Percentiles rank a stretch among this genome's conserved stretches.
Evolutionary conservation across 2,888 invertebrate genomes (phyloP).

Genomic region (Athalia circularis): DNA sequence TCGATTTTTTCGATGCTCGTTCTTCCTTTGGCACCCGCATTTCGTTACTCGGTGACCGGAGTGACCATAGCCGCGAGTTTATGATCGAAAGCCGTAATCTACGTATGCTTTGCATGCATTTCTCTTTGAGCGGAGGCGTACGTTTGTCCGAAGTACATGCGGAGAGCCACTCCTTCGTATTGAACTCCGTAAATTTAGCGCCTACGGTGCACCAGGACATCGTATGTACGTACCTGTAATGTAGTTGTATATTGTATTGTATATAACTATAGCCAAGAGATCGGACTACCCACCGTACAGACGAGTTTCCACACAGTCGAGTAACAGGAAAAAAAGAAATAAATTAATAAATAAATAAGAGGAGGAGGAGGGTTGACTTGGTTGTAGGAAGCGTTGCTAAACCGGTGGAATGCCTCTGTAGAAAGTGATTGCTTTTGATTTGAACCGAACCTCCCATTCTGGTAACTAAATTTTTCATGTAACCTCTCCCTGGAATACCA

Average conservation of each 20-base stretch:
- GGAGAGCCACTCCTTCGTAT: slow-evolving; percentile 40
- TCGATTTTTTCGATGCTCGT: neutral
- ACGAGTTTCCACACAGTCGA: slow-evolving; percentile 38
- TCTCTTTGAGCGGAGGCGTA: slow-evolving; percentile 26
- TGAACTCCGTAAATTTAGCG: slow-evolving; percentile 45
- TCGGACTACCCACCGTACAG: slow-evolving; percentile 34
- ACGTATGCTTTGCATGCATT: neutral
- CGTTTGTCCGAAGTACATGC: slow-evolving; percentile 32
- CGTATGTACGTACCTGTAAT: slow-evolving; percentile 13
- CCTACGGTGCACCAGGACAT: slow-evolving; percentile 35
- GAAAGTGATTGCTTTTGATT: slow-evolving; percentile 59
- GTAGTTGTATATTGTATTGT: too few relatives aligned
- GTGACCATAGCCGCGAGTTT: neutral
- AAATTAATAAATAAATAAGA: slow-evolving; percentile 16
- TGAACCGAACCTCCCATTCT: slow-evolving; percentile 19
- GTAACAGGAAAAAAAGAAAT: slow-evolving; percentile 29
- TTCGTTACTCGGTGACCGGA: neutral
- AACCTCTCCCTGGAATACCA: too few relatives aligned
- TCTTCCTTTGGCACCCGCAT: neutral
- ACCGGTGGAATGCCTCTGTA: slow-evolving; percentile 57
- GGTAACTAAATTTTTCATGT: neutral
- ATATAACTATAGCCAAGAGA: slow-evolving; percentile 15
- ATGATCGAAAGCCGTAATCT: neutral
- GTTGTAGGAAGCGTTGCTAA: slow-evolving; percentile 58
- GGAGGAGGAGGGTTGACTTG: slow-evolving; percentile 1